phyloP scores from a whole-genome alignment of 2,113 vertebrate genomes.

The Gymnarchus niloticus region DNA sequence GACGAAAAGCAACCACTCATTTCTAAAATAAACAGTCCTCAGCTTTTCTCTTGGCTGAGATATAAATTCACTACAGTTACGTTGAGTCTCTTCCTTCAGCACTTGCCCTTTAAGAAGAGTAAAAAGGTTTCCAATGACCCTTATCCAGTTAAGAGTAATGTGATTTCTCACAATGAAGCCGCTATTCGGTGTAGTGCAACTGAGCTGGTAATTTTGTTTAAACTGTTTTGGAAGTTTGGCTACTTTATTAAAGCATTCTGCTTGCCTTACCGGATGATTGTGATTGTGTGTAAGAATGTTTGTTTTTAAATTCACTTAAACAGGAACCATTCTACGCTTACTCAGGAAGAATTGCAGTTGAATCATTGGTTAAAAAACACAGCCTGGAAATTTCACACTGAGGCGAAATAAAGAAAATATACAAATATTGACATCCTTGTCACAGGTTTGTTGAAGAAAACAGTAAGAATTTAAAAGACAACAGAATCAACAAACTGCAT shows the following conservation, averaged over 20 bases:
- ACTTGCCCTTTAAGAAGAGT: background rate
- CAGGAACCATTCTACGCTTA: background rate
- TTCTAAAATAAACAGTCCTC: slow-evolving; percentile 9
- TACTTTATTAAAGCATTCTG: background rate
- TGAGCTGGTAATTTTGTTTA: background rate
- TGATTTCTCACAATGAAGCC: background rate
- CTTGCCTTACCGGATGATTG: background rate
- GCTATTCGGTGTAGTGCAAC: background rate
- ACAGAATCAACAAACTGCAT: background rate
- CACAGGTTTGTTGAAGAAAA: background rate
- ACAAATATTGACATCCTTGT: background rate
- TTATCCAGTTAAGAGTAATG: slow-evolving; percentile 9
- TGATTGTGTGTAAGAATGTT: background rate
- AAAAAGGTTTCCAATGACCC: background rate
- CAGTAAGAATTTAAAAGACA: background rate
- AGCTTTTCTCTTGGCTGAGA: background rate
- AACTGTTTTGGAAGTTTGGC: background rate
- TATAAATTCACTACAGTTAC: background rate
- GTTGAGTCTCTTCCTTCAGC: background rate
- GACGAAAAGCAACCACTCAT: background rate
- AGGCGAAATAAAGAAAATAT: background rate
- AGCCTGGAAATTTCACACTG: background rate
- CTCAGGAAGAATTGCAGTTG: background rate
- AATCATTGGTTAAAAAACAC: background rate
- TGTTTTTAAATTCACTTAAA: slow-evolving; percentile 7